Conservation (phyloP, 2,888 invertebrate genomes). For the Ochropleura plecta region DNA sequence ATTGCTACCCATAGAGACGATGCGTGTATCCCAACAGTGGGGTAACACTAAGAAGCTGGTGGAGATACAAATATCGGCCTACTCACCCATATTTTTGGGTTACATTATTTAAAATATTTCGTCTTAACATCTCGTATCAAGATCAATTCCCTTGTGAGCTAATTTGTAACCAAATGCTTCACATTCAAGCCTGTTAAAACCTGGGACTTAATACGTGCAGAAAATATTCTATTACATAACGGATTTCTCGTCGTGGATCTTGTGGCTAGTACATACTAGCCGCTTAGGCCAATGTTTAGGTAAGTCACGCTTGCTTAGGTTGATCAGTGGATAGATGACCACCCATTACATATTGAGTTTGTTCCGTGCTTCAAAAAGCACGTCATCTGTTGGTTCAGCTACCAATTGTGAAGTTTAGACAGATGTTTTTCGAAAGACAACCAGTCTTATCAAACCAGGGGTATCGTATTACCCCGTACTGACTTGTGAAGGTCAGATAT, state of each 20-base stretch:
- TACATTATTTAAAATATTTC: neutral
- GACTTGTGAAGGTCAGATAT: too few species aligned
- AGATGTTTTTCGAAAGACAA: too few species aligned
- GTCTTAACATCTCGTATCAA: neutral
- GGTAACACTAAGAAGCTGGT: neutral
- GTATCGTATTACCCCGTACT: too few species aligned
- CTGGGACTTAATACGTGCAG: neutral
- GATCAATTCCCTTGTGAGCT: constrained; percentile 20
- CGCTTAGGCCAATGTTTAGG: too few species aligned
- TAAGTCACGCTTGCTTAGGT: too few species aligned
- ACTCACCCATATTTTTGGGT: neutral
- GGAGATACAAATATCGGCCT: neutral
- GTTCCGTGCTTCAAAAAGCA: too few species aligned
- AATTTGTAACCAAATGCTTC: constrained; percentile 19
- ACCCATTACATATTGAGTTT: too few species aligned
- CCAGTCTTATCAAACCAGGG: too few species aligned
- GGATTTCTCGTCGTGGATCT: neutral
- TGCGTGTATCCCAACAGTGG: neutral
- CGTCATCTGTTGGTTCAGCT: too few species aligned
- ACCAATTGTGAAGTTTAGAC: too few species aligned
- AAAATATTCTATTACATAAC: constrained; percentile 2
- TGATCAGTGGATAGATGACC: too few species aligned
- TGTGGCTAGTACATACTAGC: too few species aligned
- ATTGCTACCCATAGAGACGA: neutral
- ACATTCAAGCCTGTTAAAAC: constrained; percentile 1